Conservation (phyloP, 2,797 vertebrate genomes). For the Spinibarbus caldwelli region DNA sequence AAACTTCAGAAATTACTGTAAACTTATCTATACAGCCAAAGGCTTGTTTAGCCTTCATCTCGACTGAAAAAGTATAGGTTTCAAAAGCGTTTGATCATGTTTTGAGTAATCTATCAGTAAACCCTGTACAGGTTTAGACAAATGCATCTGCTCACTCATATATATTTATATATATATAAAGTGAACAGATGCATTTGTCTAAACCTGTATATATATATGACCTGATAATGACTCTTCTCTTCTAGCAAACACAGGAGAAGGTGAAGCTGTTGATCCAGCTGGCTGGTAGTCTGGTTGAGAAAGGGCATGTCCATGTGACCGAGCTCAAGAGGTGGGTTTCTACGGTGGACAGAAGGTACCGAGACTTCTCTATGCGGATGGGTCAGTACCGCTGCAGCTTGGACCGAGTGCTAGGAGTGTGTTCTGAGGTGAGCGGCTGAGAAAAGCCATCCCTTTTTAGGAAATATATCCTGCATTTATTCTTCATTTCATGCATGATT, state of each 20-base stretch:
- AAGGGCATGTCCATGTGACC: constrained; percentile 91
- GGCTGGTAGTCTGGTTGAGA: constrained; percentile 95
- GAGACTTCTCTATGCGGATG: constrained; percentile 96
- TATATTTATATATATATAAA: too few relatives aligned
- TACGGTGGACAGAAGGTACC: constrained; percentile 92
- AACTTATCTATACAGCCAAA: neutral
- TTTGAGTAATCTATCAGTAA: neutral
- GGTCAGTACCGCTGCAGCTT: constrained; percentile 91
- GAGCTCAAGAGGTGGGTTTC: constrained; percentile 97
- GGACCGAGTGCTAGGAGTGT: constrained; percentile 90
- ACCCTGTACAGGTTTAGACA: neutral
- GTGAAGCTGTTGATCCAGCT: constrained; percentile 96
- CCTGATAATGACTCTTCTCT: neutral
- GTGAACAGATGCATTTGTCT: neutral
- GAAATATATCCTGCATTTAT: neutral
- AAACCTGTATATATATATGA: neutral
- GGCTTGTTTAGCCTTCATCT: neutral
- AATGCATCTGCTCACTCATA: neutral
- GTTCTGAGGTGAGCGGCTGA: constrained; percentile 83
- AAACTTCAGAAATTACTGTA: neutral
- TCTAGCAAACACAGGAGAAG: constrained; percentile 96
- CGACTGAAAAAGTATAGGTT: neutral
- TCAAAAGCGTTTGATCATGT: neutral
- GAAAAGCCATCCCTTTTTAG: neutral
- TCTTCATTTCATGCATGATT: neutral